Evolutionary conservation across 2,888 invertebrate genomes (phyloP).

Genomic region (Polyommatus icarus): DNA sequence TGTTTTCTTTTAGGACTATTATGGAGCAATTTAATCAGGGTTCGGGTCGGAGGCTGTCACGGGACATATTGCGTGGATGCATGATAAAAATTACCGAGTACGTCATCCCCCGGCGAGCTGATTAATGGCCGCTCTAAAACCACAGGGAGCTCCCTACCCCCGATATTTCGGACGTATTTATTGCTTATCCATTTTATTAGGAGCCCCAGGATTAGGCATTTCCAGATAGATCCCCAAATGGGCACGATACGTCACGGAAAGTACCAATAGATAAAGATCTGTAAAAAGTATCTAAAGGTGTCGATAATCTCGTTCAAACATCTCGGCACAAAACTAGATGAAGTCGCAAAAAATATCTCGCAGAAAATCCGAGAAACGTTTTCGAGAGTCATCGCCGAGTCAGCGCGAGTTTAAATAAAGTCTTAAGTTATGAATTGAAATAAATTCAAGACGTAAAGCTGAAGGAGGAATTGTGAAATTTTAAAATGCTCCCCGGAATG

Average conservation of each 20-base stretch:
- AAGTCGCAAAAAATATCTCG: constrained; percentile 4
- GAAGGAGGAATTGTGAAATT: constrained; percentile 43
- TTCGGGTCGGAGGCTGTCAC: constrained; percentile 32
- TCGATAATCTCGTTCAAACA: neutral
- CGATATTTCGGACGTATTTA: constrained; percentile 62
- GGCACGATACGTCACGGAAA: neutral
- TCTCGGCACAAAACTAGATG: neutral
- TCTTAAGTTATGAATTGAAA: constrained; percentile 34
- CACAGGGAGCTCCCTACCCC: constrained; percentile 51
- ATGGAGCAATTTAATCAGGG: constrained; percentile 29
- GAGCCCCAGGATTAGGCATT: constrained; percentile 44
- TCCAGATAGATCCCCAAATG: neutral
- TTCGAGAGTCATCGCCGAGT: constrained; percentile 25
- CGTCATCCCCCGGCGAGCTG: constrained; percentile 61
- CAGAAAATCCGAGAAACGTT: constrained; percentile 19
- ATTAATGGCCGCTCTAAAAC: constrained; percentile 67
- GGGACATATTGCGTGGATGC: constrained; percentile 44
- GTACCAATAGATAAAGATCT: neutral
- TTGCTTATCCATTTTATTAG: constrained; percentile 64
- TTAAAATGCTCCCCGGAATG: constrained; percentile 42
- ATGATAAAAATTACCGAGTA: constrained; percentile 66
- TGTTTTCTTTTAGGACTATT: constrained; percentile 20
- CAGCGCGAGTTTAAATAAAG: constrained; percentile 27
- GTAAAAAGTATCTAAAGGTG: neutral
- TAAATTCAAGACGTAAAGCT: constrained; percentile 32